Percentiles rank a stretch among this genome's conserved stretches.
Conservation (phyloP, 2,888 invertebrate genomes). For the Thelaira solivaga region DNA sequence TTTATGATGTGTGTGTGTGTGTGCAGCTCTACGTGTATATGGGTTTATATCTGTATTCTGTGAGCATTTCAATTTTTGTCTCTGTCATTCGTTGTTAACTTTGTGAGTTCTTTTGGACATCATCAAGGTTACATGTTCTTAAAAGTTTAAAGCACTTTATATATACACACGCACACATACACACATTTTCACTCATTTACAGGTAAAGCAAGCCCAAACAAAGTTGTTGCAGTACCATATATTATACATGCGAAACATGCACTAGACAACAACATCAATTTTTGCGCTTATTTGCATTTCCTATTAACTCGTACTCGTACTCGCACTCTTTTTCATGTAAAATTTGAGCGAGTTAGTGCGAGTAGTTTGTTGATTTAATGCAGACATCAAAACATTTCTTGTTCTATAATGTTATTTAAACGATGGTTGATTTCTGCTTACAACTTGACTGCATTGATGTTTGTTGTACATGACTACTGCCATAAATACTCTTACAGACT, state of each 20-base stretch:
- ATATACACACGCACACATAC: not conserved
- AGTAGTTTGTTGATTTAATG: not conserved
- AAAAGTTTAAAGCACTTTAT: slow-evolving; percentile 25
- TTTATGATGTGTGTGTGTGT: no score
- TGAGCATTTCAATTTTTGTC: not conserved
- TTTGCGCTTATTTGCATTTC: slow-evolving; percentile 26
- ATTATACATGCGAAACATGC: slow-evolving; percentile 11
- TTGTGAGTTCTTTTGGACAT: slow-evolving; percentile 26
- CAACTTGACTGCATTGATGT: slow-evolving; percentile 36
- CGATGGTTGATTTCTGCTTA: slow-evolving; percentile 17
- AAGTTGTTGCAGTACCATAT: not conserved
- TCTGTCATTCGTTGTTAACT: slow-evolving; percentile 36
- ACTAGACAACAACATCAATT: slow-evolving; percentile 28
- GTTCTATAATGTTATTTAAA: slow-evolving; percentile 25
- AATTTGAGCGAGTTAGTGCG: not conserved
- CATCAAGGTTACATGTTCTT: slow-evolving; percentile 53
- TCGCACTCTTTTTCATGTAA: slow-evolving; percentile 2
- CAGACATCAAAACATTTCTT: not conserved
- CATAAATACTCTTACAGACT: not conserved
- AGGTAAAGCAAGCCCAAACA: no score
- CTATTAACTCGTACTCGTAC: slow-evolving; percentile 19
- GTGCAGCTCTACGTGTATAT: not conserved
- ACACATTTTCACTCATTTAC: not conserved
- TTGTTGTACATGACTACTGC: not conserved
- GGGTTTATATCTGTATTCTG: no score